Evolutionary conservation across 1,140 invertebrate species (phyloP).

Genomic region (Brachionus asplanchnoidis): DNA sequence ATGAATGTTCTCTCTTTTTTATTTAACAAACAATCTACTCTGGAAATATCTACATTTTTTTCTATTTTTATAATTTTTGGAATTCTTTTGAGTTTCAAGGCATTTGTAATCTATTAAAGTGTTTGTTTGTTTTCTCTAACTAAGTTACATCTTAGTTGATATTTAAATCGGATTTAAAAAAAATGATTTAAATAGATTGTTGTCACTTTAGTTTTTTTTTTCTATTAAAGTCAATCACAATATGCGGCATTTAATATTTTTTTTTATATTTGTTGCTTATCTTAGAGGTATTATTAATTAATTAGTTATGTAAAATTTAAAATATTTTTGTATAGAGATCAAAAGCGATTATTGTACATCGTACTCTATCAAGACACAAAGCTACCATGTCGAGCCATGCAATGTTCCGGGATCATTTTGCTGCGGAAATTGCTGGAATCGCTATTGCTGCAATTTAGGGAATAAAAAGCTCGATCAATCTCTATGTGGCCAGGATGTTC

Average conservation of each 20-base stretch:
- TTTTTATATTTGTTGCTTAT: not conserved
- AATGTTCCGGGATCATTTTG: not conserved
- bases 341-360: not conserved
- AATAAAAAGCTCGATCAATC: not conserved
- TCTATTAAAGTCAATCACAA: not conserved
- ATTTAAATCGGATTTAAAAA: not conserved
- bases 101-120: not conserved
- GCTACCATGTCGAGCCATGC: not conserved
- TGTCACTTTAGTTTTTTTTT: not conserved
- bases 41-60: not conserved
- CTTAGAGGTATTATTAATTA: not conserved
- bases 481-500: not conserved
- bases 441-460: not conserved
- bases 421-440: not conserved
- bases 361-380: not conserved
- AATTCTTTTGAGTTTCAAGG: not conserved
- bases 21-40: not conserved
- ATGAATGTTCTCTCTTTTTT: not conserved
- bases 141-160: not conserved
- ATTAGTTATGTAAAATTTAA: not conserved
- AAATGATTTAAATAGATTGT: constrained; percentile 5
- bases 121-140: not conserved
- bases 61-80: not conserved
- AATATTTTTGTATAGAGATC: not conserved
- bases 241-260: not conserved